Evolutionary conservation across 2,797 vertebrate species (phyloP), one percentile per base, ranked within the genome.

Genomic region (Salarias fasciatus): DNA sequence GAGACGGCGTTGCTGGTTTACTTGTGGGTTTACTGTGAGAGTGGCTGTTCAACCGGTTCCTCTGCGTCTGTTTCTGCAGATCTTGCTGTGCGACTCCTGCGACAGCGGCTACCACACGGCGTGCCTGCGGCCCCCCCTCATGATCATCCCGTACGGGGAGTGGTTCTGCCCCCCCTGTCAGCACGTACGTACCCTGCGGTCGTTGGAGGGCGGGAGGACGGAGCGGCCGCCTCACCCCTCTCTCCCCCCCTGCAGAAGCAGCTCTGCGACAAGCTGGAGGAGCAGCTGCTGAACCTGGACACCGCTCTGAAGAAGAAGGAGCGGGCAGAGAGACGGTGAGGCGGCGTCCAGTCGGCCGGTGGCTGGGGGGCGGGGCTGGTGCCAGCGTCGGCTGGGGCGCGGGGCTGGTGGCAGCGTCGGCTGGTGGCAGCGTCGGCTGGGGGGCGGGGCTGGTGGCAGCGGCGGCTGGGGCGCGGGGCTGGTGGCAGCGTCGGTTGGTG

Each of bases 101-200:
- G 98, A 99, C 89, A 98, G 92, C 0, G 98, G 98, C 10, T 99
- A 99, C 85, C 98, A 99, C 79, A 99, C 98, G 0, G 98, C 98
- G 45, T 99, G 98, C 60, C 94, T 99, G 53, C 93, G 97, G n/a
- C 97, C 98, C 8, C 97, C 98, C 0, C 88, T 99, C 88, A 99
- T 99, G 98, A 92, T 98, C 75, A 99, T 99, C 85, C 98, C 98
- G 0, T 97, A 99, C 0, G 98, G 98, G 76, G 98, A 99, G 42
- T 99, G 97, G 98, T 99, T 97, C 89, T 99, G 98, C 77, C 95
- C 97, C 0, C 98, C 97, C 10, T 99, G 98, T 79, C 97, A 99
- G 66, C 98, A 99, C 6, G 98, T 99, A 95, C 0, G 92, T 84
- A 13, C 56, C 9, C 28, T 35, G n/a, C n/a, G n/a, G n/a, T n/a